Percentiles rank a stretch among this genome's conserved stretches.
phyloP scores from a whole-genome alignment of 1,140 invertebrate genomes.

The Neotoxoptera formosana region DNA sequence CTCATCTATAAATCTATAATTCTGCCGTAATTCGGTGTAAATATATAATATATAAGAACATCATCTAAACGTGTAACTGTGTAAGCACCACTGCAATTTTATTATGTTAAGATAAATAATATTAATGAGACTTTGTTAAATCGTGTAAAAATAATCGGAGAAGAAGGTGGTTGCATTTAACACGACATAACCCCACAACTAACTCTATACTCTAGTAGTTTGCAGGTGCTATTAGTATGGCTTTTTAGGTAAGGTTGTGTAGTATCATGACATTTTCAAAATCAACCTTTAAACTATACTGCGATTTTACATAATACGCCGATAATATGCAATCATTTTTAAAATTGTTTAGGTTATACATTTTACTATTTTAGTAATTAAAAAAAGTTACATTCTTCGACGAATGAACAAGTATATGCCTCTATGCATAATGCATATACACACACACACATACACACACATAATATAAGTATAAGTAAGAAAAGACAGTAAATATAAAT shows the following conservation, averaged over 20 bases:
- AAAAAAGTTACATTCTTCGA: not conserved
- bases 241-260: not conserved
- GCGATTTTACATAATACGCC: not conserved
- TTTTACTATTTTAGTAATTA: not conserved
- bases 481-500: not conserved
- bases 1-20: too few species aligned
- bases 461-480: not conserved
- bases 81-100: not conserved
- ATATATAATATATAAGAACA: not conserved
- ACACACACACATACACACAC: too few species aligned
- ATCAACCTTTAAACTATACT: not conserved
- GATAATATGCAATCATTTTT: not conserved
- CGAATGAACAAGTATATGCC: not conserved
- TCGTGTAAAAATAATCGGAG: not conserved
- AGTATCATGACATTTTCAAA: not conserved
- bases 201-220: not conserved
- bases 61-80: not conserved
- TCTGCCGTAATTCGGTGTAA: not conserved
- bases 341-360: not conserved
- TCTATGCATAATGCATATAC: too few species aligned
- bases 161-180: not conserved
- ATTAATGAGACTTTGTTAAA: not conserved
- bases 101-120: not conserved
- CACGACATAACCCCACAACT: not conserved
- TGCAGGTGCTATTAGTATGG: not conserved